These are phyloP conservation scores for Pachycephala philippinensis DNA, from an alignment of 2,113 vertebrate genomes.

Conservation along the genomic window DNA sequence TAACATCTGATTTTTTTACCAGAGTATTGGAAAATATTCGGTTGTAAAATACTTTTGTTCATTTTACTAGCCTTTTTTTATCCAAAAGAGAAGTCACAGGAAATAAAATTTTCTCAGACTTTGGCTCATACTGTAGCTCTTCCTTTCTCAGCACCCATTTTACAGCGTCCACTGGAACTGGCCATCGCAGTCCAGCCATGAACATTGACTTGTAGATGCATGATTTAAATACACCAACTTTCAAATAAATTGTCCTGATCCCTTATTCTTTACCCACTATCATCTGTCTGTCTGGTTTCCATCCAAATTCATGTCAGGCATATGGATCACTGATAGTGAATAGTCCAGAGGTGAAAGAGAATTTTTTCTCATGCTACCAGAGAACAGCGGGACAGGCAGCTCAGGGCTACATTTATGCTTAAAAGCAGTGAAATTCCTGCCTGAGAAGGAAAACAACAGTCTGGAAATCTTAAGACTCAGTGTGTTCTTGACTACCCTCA, in stretches of 20 bases:
- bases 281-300: neutral
- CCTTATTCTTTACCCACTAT: neutral
- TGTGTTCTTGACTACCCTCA: neutral
- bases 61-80: neutral
- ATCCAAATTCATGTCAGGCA: neutral
- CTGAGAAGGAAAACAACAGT: neutral
- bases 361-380: neutral
- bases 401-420: neutral
- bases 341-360: neutral
- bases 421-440: neutral
- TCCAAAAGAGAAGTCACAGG: neutral
- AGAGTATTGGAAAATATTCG: neutral
- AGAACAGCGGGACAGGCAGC: neutral
- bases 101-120: neutral
- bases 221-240: neutral
- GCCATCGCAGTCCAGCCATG: neutral
- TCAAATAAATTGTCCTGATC: neutral
- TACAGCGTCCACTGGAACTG: neutral
- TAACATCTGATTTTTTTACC: neutral
- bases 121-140: neutral
- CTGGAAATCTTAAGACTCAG: neutral
- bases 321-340: neutral
- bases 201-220: neutral
- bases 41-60: accelerated
- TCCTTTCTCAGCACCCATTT: neutral